Conservation (phyloP, 2,797 vertebrate species). For the Eupleurogrammus muticus region DNA sequence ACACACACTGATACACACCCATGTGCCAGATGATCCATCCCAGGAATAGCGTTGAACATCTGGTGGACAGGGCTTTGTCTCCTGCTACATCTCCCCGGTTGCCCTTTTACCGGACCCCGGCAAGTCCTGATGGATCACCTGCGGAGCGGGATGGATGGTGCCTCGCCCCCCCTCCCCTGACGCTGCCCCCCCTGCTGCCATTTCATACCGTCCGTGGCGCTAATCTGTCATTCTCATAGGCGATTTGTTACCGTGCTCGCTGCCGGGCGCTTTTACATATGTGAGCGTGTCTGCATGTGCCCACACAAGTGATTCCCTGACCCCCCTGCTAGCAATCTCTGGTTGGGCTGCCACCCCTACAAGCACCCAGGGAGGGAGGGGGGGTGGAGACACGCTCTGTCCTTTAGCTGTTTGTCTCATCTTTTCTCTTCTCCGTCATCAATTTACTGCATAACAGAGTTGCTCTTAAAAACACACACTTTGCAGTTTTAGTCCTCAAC, state of each 20-base stretch:
- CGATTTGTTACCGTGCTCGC: slow-evolving; percentile 68
- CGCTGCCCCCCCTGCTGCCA: slow-evolving; percentile 57
- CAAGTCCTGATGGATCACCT: slow-evolving; percentile 78
- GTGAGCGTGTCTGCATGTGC: slow-evolving; percentile 46
- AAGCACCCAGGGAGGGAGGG: slow-evolving; percentile 49
- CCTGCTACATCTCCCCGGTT: slow-evolving; percentile 64
- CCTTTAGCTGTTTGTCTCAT: slow-evolving; percentile 60
- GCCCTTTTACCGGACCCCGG: slow-evolving; percentile 70
- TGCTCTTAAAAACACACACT: slow-evolving; percentile 16
- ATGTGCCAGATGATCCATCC: slow-evolving; percentile 62
- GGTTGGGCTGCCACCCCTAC: slow-evolving; percentile 37
- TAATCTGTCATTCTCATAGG: slow-evolving; percentile 73
- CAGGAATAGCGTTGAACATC: slow-evolving; percentile 62
- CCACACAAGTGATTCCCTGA: slow-evolving; percentile 62
- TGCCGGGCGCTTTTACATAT: slow-evolving; percentile 37
- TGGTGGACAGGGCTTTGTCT: slow-evolving; percentile 66
- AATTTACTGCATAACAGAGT: slow-evolving; percentile 22
- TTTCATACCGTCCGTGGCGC: slow-evolving; percentile 65
- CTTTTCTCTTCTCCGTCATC: slow-evolving; percentile 7
- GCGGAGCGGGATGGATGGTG: slow-evolving; percentile 70
- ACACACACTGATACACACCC: slow-evolving; percentile 16
- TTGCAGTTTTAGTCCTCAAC: slow-evolving; percentile 7
- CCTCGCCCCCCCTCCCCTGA: slow-evolving; percentile 31
- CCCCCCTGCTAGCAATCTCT: slow-evolving; percentile 28
- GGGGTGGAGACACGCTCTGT: slow-evolving; percentile 29